Evolutionary conservation across 2,113 vertebrate species (phyloP).

Genomic region (Galemys pyrenaicus): DNA sequence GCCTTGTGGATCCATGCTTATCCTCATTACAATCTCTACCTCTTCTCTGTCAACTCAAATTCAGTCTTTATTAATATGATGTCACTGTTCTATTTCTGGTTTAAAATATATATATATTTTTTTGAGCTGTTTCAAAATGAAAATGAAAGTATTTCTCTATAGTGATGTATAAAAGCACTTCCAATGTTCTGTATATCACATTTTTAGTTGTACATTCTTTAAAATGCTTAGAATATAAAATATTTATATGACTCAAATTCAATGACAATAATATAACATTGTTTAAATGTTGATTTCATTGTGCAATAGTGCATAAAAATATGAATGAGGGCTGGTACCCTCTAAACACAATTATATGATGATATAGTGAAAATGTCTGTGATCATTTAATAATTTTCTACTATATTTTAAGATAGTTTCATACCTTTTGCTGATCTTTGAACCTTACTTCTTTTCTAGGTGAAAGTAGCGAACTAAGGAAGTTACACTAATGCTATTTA

Average conservation of each 20-base stretch:
- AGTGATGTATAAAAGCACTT: neutral
- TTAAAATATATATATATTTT: neutral
- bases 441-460: slow-evolving; percentile 63
- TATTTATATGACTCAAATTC: neutral
- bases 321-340: neutral
- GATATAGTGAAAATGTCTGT: neutral
- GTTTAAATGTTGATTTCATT: neutral
- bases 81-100: neutral
- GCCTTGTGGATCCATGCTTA: neutral
- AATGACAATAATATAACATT: neutral
- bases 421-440: slow-evolving; percentile 41
- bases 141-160: neutral
- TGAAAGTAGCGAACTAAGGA: slow-evolving; percentile 78
- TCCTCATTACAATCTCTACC: neutral
- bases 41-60: neutral
- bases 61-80: neutral
- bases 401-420: neutral
- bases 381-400: neutral
- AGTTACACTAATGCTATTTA: slow-evolving; percentile 62
- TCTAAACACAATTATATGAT: neutral
- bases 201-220: neutral
- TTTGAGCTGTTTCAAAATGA: neutral
- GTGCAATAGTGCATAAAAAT: neutral
- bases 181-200: neutral
- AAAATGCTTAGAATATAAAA: neutral